phyloP scores from a whole-genome alignment of 2,113 vertebrate species.

The Podocnemis expansa region DNA sequence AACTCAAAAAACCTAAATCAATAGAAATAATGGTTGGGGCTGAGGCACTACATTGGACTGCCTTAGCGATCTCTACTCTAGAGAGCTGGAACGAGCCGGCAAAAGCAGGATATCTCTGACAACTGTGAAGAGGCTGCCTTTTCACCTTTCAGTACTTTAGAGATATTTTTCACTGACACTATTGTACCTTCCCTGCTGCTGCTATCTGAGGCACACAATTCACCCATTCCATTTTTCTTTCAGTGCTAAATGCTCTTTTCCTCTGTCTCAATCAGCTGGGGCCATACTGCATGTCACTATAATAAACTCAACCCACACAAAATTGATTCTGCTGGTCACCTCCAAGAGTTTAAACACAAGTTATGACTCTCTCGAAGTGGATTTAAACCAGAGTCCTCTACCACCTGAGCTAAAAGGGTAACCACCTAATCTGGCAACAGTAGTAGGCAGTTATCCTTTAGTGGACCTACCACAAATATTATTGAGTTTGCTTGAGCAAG shows the following conservation, averaged over 20 bases:
- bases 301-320: not conserved
- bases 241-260: not conserved
- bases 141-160: not conserved
- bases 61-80: too few species aligned
- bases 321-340: not conserved
- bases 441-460: too few species aligned
- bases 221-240: not conserved
- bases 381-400: not conserved
- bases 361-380: not conserved
- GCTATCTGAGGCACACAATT: not conserved
- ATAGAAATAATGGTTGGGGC: fast-evolving
- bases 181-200: not conserved
- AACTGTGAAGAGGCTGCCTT: not conserved
- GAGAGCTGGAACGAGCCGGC: not conserved
- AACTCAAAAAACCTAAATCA: not conserved
- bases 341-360: not conserved
- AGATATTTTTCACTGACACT: not conserved
- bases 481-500: fast-evolving
- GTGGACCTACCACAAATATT: not conserved
- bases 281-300: not conserved
- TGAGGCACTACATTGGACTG: not conserved
- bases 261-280: not conserved
- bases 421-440: fast-evolving
- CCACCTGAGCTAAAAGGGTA: fast-evolving
- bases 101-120: not conserved